phyloP scores from a whole-genome alignment of 2,113 vertebrate species.

The Chaetura pelagica region DNA sequence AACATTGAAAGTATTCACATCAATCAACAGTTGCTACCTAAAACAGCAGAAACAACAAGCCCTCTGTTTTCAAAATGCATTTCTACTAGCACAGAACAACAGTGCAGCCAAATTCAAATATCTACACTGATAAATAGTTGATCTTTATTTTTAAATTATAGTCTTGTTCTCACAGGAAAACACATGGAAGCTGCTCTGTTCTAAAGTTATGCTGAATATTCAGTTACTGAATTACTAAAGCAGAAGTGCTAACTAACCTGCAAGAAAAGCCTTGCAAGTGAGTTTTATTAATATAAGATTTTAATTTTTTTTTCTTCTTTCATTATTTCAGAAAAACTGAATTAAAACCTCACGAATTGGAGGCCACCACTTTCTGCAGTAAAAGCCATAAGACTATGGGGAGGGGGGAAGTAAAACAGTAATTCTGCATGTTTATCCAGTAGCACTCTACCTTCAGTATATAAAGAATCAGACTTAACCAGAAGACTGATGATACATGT shows the following conservation, averaged over 20 bases:
- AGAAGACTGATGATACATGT: not conserved
- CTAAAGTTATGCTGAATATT: not conserved
- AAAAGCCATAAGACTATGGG: not conserved
- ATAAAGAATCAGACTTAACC: not conserved
- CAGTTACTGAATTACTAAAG: not conserved
- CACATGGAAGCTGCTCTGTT: not conserved
- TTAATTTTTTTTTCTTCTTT: not conserved
- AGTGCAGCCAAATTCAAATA: not conserved
- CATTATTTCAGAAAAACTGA: not conserved
- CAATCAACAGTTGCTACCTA: not conserved
- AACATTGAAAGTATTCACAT: not conserved
- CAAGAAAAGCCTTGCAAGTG: not conserved
- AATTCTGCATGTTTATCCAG: not conserved
- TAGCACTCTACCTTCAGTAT: not conserved
- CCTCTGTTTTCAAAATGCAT: not conserved
- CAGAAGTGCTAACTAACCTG: not conserved
- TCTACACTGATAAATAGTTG: not conserved
- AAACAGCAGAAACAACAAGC: not conserved
- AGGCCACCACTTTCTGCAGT: not conserved
- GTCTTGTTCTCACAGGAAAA: not conserved
- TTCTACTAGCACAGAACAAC: not conserved
- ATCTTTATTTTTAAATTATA: not conserved
- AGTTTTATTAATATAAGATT: not conserved
- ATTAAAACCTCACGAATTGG: conserved; percentile 6
- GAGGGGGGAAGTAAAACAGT: not conserved